Base-by-base conservation (phyloP, 2,113 vertebrate species). In the Alosa alosa region DNA sequence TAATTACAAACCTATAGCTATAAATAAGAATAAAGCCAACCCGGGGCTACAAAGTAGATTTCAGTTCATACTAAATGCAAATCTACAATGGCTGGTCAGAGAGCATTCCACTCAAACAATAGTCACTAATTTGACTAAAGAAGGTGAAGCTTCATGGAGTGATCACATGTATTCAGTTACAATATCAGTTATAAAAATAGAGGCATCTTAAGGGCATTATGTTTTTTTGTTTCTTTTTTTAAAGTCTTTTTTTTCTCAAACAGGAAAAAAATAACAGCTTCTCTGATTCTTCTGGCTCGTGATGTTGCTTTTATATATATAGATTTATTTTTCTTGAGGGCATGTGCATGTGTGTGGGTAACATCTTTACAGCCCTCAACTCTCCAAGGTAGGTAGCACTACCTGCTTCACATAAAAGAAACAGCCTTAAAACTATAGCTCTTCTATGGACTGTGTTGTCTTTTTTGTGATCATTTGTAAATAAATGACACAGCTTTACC, bases 131-230 rank as follows among this genome's bases (percentile, higher is more conserved):
- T 5, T 72, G 64, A 72, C 64, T 72, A 72, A 72, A 72, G n/a
- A 36, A 31, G 64, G 10, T 25, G 31, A 72, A 72, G 25, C 25
- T 72, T 72, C 31, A 15, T 72, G 64, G 31, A 1, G 64, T 72
- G 64, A 36, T 72, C 64, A 36, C 64, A 72, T 11, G 64, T 11
- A 72, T 36, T 72, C 64, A 31, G 64, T 72, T 72, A 72, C 64
- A 72, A 72, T 72, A 93, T 93, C 85, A 93, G 90, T 93, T 95
- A 95, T 92, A 96, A 94, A 96, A 95, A 96, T 95, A 96, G 92
- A 95, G 91, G 93, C 94, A 95, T 95, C 88, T 94, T 92, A 93
- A 72, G 64, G 64, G 64, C 64, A 36, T 72, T 72, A 72, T 72
- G 64, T 72, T 72, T 93, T 94, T 91, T 94, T 92, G 93, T 92